Evolutionary conservation across 2,888 invertebrate genomes (phyloP).

Genomic region (Podotricha telesiphe): DNA sequence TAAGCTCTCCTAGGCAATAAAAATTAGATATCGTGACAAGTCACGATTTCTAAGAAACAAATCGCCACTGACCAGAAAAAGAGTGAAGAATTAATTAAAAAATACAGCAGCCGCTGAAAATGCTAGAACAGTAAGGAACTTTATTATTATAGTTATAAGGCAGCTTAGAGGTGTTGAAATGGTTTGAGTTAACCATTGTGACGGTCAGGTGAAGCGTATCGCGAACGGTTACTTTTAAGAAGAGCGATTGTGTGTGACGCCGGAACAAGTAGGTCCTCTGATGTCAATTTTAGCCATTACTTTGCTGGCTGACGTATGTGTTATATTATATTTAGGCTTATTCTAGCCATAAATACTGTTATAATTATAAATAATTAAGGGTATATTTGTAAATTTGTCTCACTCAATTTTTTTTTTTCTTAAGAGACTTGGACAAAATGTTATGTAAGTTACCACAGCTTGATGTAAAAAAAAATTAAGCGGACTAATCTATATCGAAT

Average conservation of each 20-base stretch:
- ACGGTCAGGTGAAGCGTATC: constrained; percentile 48
- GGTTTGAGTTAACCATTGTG: constrained; percentile 35
- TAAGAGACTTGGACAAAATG: too few species aligned
- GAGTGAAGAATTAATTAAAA: constrained; percentile 69
- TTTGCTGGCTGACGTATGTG: neutral
- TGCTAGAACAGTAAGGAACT: constrained; percentile 42
- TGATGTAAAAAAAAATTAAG: too few species aligned
- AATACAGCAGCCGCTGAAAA: constrained; percentile 53
- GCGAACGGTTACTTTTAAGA: constrained; percentile 44
- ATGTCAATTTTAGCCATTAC: neutral
- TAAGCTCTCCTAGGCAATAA: constrained; percentile 23
- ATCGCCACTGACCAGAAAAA: constrained; percentile 61
- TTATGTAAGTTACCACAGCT: too few species aligned
- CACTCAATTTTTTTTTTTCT: too few species aligned
- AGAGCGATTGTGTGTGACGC: constrained; percentile 46
- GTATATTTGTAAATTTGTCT: too few species aligned
- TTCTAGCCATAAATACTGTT: too few species aligned
- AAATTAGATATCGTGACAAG: constrained; percentile 59
- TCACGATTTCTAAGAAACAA: constrained; percentile 65
- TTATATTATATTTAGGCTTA: neutral
- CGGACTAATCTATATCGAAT: too few species aligned
- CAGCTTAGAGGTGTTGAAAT: constrained; percentile 11
- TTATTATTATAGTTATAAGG: constrained; percentile 27
- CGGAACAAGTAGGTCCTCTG: constrained; percentile 40
- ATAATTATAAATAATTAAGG: too few species aligned